A percentile compares a stretch with the other conserved stretches of the same genome.
These are phyloP conservation scores for Julus scandinavius DNA, from an alignment of 2,888 invertebrate genomes.

Conservation along the genomic window DNA sequence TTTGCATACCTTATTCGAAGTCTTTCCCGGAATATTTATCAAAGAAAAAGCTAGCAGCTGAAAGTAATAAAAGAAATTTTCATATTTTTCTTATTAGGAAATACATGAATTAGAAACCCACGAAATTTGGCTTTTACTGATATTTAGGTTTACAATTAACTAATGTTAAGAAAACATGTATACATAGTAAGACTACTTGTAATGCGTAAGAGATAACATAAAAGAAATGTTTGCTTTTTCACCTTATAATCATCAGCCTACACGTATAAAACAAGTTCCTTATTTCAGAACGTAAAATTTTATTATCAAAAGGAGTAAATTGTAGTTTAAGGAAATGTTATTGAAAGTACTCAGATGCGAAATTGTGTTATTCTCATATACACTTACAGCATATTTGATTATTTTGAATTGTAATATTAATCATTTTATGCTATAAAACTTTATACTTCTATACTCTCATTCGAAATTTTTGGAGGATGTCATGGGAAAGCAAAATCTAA, in stretches of 20 bases:
- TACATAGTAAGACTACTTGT: not conserved
- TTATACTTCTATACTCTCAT: too few relatives aligned
- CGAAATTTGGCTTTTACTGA: not conserved
- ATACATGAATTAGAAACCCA: not conserved
- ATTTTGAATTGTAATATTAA: too few relatives aligned
- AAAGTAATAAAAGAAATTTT: not conserved
- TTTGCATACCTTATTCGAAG: not conserved
- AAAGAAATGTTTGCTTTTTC: not conserved
- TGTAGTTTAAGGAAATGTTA: not conserved
- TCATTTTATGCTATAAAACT: too few relatives aligned
- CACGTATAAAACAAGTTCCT: not conserved
- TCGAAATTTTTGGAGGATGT: too few relatives aligned
- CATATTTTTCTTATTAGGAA: not conserved
- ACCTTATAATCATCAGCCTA: not conserved
- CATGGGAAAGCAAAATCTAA: not conserved
- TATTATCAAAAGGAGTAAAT: not conserved
- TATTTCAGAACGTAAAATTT: conserved; percentile 1
- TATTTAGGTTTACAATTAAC: not conserved
- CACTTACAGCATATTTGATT: not conserved
- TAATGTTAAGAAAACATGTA: not conserved
- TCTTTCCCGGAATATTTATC: not conserved
- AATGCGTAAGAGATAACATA: not conserved
- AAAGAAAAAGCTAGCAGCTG: not conserved
- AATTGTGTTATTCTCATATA: not conserved
- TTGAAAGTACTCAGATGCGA: not conserved